These are phyloP conservation scores for Anguilla marmorata DNA, from an alignment of 2,797 vertebrate species.

Conservation along the genomic window DNA sequence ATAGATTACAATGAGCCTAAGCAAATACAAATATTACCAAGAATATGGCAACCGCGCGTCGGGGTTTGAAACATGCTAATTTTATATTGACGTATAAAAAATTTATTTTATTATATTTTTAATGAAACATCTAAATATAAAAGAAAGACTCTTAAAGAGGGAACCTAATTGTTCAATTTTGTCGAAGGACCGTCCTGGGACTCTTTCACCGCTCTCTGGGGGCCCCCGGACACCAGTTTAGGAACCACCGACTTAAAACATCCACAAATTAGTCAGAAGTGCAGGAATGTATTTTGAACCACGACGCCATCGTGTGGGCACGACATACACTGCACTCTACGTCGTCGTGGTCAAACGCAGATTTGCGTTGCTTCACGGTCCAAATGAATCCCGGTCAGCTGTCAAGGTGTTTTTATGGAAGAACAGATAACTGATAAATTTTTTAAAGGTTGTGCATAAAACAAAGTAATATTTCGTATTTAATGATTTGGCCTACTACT, in stretches of 20 bases:
- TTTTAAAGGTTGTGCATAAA: not conserved
- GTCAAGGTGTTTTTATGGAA: not conserved
- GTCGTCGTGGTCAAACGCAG: not conserved
- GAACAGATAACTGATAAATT: not conserved
- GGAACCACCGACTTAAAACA: conserved; percentile 1
- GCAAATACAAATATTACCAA: not conserved
- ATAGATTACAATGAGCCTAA: not conserved
- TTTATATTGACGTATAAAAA: not conserved
- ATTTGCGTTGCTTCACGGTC: not conserved
- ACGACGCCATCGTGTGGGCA: not conserved
- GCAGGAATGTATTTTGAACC: not conserved
- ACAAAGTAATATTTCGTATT: too few relatives aligned
- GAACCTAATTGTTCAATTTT: not conserved
- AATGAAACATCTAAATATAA: not conserved
- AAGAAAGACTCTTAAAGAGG: not conserved
- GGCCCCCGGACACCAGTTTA: not conserved
- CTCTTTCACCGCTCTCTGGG: not conserved
- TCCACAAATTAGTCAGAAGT: not conserved
- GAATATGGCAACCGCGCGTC: not conserved
- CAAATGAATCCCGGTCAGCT: not conserved
- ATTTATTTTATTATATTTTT: not conserved
- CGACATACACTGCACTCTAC: not conserved
- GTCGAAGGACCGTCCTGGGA: not conserved
- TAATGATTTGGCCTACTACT: too few relatives aligned
- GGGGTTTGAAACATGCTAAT: not conserved